A percentile compares a stretch with the other conserved stretches of the same genome.
Conservation (phyloP, 2,113 vertebrate species). For the Melanerpes formicivorus region DNA sequence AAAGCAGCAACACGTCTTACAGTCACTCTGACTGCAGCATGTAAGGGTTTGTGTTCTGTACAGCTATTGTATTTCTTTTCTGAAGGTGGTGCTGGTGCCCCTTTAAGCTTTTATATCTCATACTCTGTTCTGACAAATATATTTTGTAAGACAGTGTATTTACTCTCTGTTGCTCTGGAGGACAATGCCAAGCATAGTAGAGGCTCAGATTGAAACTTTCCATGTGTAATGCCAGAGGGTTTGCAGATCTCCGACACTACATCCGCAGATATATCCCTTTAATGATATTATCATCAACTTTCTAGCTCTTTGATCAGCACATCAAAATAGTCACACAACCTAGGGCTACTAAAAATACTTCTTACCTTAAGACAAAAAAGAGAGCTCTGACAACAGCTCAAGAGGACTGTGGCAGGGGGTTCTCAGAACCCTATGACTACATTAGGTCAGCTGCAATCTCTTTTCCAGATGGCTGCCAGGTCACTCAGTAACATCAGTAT, state of each 20-base stretch:
- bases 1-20: not conserved
- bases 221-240: not conserved
- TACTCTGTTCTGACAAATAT: not conserved
- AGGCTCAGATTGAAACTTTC: not conserved
- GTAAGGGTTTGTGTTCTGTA: not conserved
- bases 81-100: not conserved
- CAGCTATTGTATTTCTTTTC: constrained; percentile 5
- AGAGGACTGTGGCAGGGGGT: not conserved
- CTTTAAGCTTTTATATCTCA: not conserved
- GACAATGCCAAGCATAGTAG: not conserved
- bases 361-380: not conserved
- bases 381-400: not conserved
- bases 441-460: not conserved
- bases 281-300: not conserved
- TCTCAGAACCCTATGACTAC: not conserved
- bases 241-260: not conserved
- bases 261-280: not conserved
- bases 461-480: not conserved
- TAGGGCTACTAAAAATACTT: not conserved
- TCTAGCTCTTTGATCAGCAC: not conserved
- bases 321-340: not conserved
- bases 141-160: no score
- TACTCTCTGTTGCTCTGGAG: not conserved
- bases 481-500: not conserved
- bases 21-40: not conserved